Evolutionary conservation across 2,797 vertebrate species (phyloP).

Genomic region (Natrix natrix): DNA sequence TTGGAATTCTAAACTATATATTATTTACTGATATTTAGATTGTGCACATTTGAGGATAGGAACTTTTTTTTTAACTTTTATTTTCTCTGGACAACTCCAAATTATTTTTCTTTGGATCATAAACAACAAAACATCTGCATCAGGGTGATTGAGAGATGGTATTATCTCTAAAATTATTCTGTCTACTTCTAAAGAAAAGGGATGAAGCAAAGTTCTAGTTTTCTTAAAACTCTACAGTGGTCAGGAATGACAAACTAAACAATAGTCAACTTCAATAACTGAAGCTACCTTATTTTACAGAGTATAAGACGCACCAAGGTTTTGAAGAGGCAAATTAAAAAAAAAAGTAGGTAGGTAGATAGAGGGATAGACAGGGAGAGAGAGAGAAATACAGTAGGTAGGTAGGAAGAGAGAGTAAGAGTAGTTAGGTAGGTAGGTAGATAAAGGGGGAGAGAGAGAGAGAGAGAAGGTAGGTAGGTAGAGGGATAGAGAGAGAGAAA

Average conservation of each 20-base stretch:
- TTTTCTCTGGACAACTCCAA: background rate
- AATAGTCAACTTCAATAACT: background rate
- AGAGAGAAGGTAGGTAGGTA: no score
- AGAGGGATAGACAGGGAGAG: no score
- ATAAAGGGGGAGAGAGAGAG: no score
- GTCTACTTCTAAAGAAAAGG: slow-evolving; percentile 21
- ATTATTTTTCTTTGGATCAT: background rate
- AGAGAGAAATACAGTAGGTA: no score
- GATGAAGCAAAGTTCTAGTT: background rate
- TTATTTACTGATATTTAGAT: background rate
- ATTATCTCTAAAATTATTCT: slow-evolving; percentile 25
- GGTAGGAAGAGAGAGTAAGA: no score
- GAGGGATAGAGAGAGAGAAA: no score
- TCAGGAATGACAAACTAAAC: background rate
- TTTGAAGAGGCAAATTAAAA: no score
- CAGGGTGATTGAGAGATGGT: slow-evolving; percentile 5
- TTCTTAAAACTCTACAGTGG: background rate
- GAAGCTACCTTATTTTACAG: background rate
- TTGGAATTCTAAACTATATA: slow-evolving; percentile 16
- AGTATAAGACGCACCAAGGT: no score
- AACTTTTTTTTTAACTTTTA: background rate
- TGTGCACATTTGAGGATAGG: background rate
- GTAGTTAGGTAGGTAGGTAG: no score
- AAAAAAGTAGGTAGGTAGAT: no score
- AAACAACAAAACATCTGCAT: background rate